Base-by-base conservation (phyloP, 2,113 vertebrate genomes). In the Atractosteus spatula region DNA sequence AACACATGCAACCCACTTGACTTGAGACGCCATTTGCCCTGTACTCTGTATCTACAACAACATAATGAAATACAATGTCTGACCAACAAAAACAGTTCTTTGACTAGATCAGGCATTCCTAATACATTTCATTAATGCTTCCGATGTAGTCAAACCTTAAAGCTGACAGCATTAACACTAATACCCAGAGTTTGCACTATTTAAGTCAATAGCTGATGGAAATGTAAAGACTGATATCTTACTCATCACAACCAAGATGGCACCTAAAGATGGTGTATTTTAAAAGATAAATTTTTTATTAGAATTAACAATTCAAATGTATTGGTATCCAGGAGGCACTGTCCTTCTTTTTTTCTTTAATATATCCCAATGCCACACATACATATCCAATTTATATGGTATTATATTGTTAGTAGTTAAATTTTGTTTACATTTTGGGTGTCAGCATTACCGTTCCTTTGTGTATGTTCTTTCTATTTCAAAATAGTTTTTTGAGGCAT, bases 151-250 rank as follows among this genome's bases (percentile, higher is more conserved):
- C 43, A 12, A 62, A 12, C 69, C 5, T 44, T 56, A 29, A n/a
- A n/a, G 6, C 13, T 59, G 29, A 3, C n/a, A 45, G 13, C 10
- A 6, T 5, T 11, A 59, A 59, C n/a, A 10, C n/a, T 59, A 59
- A n/a, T 14, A 6, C 43, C n/a, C 43, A 4, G 16, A 8, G 3
- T 16, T n/a, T n/a, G 17, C 61, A 55, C 11, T 65, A 10, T 43
- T 55, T 51, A 7, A 13, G 56, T 54, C 51, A 43, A 69, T 69
- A 42, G 41, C 55, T 41, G 51, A 64, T n/a, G 16, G 62, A 67
- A 41, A 62, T 43, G 43, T 11, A 68, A 29, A 51, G 72, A 43
- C 41, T 55, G 57, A 68, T 45, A 74, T 74, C 72, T 74, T 55
- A 43, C 72, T 74, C 62, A 44, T 44, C 45, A 42, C 64, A 44